Base-by-base conservation (phyloP, 2,888 invertebrate species). In the Drosophila mimica region DNA sequence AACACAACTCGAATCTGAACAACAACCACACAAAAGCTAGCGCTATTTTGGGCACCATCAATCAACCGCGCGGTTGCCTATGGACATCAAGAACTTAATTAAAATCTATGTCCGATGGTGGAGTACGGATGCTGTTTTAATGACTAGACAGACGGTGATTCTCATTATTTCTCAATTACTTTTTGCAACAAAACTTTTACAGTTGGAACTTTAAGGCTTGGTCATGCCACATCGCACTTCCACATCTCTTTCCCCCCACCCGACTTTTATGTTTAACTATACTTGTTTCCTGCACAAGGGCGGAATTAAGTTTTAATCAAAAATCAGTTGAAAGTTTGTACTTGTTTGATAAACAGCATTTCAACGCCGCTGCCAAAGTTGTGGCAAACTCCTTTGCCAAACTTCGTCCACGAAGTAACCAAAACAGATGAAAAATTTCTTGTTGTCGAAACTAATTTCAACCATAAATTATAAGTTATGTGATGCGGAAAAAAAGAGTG, bases 251-350 rank as follows among this genome's bases (percentile, higher is more conserved):
- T 15, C 9, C 25, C 20, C 15, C 30, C 40, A 34, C 8, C 43
- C 48, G 40, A 51, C 13, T 75, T 59, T 40, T 46, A 31, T 40
- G 4, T 61, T 56, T 53, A 25, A 30, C 36, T 46, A 56, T 8
- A 48, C 40, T 49, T 9, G 31, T 49, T 58, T 76, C 33, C 61
- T 46, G 57, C 34, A 31, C 25, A 25, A 11, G 8, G 2, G 46
- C 31, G 20, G 49, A 62, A 60, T 54, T 70, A 82, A 75, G 56
- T 78, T 88, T 84, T 81, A 88, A 84, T 84, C 89, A 84, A 81
- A 88, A 83, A 76, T 88, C 78, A 72, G 78, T 81, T 71, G 63
- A 83, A 83, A 86, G 54, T 88, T 75, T 11, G n/a, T 43, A 33
- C 28, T 13, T n/a, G 52, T 62, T 65, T 28, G 49, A 20, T 62